Evolutionary conservation across 2,888 invertebrate species (phyloP), one percentile per base, ranked within the genome.

Genomic region (Leptodirus hochenwartii): DNA sequence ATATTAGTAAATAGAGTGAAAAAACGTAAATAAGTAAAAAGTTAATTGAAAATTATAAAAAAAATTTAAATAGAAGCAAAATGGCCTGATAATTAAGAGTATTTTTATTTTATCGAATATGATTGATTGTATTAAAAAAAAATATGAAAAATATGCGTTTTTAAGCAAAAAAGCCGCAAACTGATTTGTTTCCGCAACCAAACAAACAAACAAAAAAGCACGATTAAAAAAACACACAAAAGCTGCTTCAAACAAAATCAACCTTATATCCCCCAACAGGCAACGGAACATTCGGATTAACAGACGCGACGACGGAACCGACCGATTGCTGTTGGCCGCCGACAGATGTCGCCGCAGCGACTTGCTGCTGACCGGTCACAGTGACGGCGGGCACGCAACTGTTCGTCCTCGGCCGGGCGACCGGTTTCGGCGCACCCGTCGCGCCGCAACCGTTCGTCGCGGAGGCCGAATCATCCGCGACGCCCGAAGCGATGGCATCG

Each of bases 201-300:
- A 5, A 36, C 22, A 34, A 20, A 32, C 29, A 34, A 37, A 25
- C 33, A 33, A 34, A 26, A 34, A 32, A 39, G 24, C 30, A 35
- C 13, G 5, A 38, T 25, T 36, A 34, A 30, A 37, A 34, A 29
- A 37, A 38, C 29, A 34, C 32, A 37, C 36, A 38, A n/a, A n/a
- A n/a, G n/a, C n/a, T n/a, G n/a, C n/a, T n/a, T n/a, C n/a, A n/a
- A n/a, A n/a, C 6, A 24, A 36, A 38, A 39, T 35, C 47, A 50
- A 82, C 82, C 82, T 82, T 82, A 50, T 82, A 82, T 51, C 79
- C 74, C 40, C 64, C 63, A 37, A 53, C 41, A 29, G n/a, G n/a
- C n/a, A 50, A 48, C 34, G 61, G 57, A 36, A 56, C 47, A 41
- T 59, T 61, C 25, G 64, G 63, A 47, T 61, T 62, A 37, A 63